Base-by-base conservation (phyloP, 2,113 vertebrate species). In the Cyphomyrus plagiostoma region DNA sequence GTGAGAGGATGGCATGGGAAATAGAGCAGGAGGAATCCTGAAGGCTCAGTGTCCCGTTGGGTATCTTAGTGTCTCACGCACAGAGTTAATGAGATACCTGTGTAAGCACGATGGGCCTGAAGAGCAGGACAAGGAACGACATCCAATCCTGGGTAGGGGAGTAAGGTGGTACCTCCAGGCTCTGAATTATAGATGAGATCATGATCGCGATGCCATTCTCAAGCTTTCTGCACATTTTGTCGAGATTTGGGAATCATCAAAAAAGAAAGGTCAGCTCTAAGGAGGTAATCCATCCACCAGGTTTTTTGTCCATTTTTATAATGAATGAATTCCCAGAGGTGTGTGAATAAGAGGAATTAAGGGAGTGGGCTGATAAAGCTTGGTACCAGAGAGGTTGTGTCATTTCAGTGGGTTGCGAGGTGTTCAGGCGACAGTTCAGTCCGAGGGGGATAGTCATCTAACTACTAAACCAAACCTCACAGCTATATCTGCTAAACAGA, bases 121-220 rank as follows among this genome's bases (percentile, higher is more conserved):
- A 86, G 48, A 50, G 48, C 23, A 26, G 83, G 83, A 86, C 23
- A 86, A 86, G 83, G 46, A 86, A 23, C 23, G 83, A 86, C 48
- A 86, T 23, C 83, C 21, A 50, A 86, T 86, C 83, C 48, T 50
- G 48, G 35, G 23, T 6, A 21, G n/a, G n/a, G 83, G 23, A 15
- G 83, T 48, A 86, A 50, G 83, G 50, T 49, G n/a, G 42, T 80
- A 80, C 74, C 74, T 80, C 35, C 13, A 19, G 74, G 30, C 45
- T 86, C 83, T 86, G 83, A 86, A 86, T 86, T 50, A 86, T 86
- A 86, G 83, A 86, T 86, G 45, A 86, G 83, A 86, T 48, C 82
- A 84, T 48, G 19, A 48, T 49, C 45, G n/a, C 9, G 70, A 35
- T 80, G 35, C 74, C 74, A 42, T 80, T n/a, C 23, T 86, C 83